Conservation (phyloP, 2,888 invertebrate species). For the Himalopsyche kuldschensis region DNA sequence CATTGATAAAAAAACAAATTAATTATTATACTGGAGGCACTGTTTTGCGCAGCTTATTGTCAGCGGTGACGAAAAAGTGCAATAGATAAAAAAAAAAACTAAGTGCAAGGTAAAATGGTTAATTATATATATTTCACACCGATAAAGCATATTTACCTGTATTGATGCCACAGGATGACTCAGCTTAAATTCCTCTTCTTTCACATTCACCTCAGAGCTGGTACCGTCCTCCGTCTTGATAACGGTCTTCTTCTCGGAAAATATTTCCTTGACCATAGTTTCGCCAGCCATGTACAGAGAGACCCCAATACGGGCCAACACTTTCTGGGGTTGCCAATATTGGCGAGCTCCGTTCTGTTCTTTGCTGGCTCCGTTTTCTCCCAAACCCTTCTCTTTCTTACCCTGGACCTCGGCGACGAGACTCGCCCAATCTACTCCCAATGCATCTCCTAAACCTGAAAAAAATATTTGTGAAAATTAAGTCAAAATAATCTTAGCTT, state of each 20-base stretch:
- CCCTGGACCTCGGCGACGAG: slow-evolving; percentile 76
- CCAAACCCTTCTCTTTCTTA: slow-evolving; percentile 54
- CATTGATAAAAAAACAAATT: too few relatives aligned
- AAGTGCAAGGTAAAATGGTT: too few relatives aligned
- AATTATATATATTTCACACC: neutral
- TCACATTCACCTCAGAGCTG: slow-evolving; percentile 43
- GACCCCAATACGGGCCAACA: slow-evolving; percentile 79
- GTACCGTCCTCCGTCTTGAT: slow-evolving; percentile 43
- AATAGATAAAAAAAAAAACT: too few relatives aligned
- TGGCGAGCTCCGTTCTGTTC: slow-evolving; percentile 66
- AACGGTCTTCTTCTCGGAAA: slow-evolving; percentile 47
- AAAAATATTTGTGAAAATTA: neutral
- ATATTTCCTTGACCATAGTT: slow-evolving; percentile 50
- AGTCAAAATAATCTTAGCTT: too few relatives aligned
- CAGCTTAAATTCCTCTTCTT: slow-evolving; percentile 47
- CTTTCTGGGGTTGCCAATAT: slow-evolving; percentile 78
- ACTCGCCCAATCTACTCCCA: slow-evolving; percentile 95
- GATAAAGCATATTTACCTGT: slow-evolving; percentile 47
- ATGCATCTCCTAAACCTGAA: slow-evolving; percentile 79
- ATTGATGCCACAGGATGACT: slow-evolving; percentile 61
- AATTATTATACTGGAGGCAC: too few relatives aligned
- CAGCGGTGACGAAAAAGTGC: too few relatives aligned
- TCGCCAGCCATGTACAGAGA: slow-evolving; percentile 77
- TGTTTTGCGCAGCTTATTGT: too few relatives aligned
- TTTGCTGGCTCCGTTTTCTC: slow-evolving; percentile 46